A percentile compares a stretch with the other conserved stretches of the same genome.
Conservation (phyloP, 2,113 vertebrate genomes). For the Gnathonemus longibarbis region DNA sequence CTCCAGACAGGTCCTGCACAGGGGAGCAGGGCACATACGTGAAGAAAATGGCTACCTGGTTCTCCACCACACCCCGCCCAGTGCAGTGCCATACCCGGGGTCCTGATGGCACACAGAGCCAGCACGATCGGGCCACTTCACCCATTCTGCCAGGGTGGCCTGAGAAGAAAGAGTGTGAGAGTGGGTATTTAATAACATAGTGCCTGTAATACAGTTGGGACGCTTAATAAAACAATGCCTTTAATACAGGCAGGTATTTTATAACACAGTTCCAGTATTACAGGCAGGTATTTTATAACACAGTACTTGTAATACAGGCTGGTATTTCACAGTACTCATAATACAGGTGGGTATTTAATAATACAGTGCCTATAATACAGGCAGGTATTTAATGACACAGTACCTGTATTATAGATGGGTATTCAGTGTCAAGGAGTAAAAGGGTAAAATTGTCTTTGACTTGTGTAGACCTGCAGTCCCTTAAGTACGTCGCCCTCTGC, state of each 20-base stretch:
- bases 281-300: background rate
- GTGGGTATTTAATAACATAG: background rate
- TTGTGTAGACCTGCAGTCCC: background rate
- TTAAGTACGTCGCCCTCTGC: background rate
- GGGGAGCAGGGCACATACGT: background rate
- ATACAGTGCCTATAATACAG: background rate
- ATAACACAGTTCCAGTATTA: too few species aligned
- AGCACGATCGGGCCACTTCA: conserved; percentile 86
- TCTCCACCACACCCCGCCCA: background rate
- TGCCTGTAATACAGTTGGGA: background rate
- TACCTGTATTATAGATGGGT: background rate
- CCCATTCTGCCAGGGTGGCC: conserved; percentile 92
- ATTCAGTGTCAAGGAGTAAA: background rate
- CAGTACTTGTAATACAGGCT: background rate
- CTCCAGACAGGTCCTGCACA: conserved; percentile 83
- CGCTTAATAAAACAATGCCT: background rate
- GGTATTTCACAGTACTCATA: background rate
- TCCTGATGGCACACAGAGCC: conserved; percentile 97
- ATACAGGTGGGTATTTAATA: background rate
- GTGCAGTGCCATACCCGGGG: conserved; percentile 68
- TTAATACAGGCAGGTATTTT: too few species aligned
- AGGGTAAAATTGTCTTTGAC: background rate
- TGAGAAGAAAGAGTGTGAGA: conserved; percentile 43
- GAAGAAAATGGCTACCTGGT: background rate
- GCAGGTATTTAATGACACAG: background rate